Percentiles rank a stretch among this genome's conserved stretches.
phyloP scores from a whole-genome alignment of 2,113 vertebrate species.

The Eonycteris spelaea region DNA sequence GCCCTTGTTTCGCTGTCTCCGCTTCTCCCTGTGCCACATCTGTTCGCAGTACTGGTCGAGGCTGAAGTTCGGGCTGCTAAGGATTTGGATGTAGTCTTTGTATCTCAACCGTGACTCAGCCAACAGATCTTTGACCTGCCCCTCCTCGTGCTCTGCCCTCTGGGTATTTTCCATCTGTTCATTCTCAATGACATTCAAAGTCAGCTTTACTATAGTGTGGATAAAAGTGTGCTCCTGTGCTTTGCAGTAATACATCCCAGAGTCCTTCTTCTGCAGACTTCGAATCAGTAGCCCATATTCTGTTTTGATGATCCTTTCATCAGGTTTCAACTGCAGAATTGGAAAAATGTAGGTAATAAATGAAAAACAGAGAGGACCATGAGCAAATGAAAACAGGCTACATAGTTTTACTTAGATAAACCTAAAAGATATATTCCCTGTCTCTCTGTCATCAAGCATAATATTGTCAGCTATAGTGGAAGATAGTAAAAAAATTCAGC shows the following conservation, averaged over 20 bases:
- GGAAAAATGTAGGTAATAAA: slow-evolving; percentile 59
- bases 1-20: slow-evolving; percentile 84
- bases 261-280: slow-evolving; percentile 88
- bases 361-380: slow-evolving; percentile 44
- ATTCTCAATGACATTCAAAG: slow-evolving; percentile 89
- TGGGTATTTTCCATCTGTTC: slow-evolving; percentile 89
- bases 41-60: slow-evolving; percentile 97
- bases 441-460: slow-evolving; percentile 19
- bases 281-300: slow-evolving; percentile 94
- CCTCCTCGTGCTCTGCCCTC: slow-evolving; percentile 82
- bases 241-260: slow-evolving; percentile 91
- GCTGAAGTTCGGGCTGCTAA: slow-evolving; percentile 90
- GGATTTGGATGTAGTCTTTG: slow-evolving; percentile 94
- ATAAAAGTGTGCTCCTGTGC: slow-evolving; percentile 95
- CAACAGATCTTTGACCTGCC: slow-evolving; percentile 83
- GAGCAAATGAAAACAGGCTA: slow-evolving; percentile 46
- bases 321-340: slow-evolving; percentile 87
- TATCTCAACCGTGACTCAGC: slow-evolving; percentile 90
- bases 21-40: slow-evolving; percentile 93
- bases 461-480: neutral
- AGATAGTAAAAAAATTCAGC: neutral
- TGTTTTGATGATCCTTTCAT: slow-evolving; percentile 92
- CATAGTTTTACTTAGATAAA: slow-evolving; percentile 12
- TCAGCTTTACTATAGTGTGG: slow-evolving; percentile 89
- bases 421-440: neutral